Evolutionary conservation across 2,113 vertebrate genomes (phyloP), one percentile per base, ranked within the genome.

Genomic region (Caranx ignobilis): DNA sequence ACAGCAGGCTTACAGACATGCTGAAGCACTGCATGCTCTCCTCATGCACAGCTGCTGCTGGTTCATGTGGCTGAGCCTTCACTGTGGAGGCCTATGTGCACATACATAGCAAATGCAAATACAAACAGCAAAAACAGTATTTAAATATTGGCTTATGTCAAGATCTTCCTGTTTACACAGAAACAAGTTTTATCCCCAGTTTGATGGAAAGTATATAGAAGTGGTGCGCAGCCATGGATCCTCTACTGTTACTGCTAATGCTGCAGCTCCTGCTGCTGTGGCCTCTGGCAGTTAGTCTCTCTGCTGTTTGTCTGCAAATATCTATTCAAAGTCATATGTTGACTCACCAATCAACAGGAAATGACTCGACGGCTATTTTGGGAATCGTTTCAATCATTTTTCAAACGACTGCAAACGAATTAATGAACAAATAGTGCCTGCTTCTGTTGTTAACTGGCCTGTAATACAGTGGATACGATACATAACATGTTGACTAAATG

Each of bases 1-100:
- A 56, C 79, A 26, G 62, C 18, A 76, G 65, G 83, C 85, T 83
- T 70, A 86, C 45, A 79, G 11, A 47, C 75, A 54, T 7, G 61
- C 77, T 83, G 74, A 41, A 64, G 45, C 0, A 1, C 77, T 18
- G 12, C 1, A 3, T 0, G 65, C 8, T 52, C 7, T 32, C 10
- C 63, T 6, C 2, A 15, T 6, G 39, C 47, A 35, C 52, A 56
- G 21, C n/a, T 71, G n/a, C 55, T 3, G 15, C 19, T 59, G 37
- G 26, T 26, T 26, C 5, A 9, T 7, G 48, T 21, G 34, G 37
- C 67, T 74, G 62, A 43, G 11, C 48, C 19, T 19, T 52, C 37
- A 19, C 21, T 41, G 41, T 31, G 54, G 11, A 18, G 31, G 3
- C 16, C 47, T 34, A 0, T 50, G 34, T 26, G 26, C 26, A 26